phyloP scores from a whole-genome alignment of 2,797 vertebrate species.

The Gymnothorax javanicus region DNA sequence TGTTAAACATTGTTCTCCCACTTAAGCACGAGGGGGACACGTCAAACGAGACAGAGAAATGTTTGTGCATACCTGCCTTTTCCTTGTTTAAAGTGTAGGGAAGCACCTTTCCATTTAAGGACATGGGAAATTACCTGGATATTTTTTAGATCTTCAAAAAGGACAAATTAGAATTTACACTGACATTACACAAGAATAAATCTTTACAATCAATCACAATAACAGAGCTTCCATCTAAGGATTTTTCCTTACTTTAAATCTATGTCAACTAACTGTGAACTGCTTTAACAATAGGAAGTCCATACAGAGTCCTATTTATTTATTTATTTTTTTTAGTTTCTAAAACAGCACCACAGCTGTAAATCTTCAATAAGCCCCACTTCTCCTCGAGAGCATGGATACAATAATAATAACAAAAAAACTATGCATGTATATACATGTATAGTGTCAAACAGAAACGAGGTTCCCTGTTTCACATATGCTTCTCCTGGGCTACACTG shows the following conservation, averaged over 20 bases:
- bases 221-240: background rate
- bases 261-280: background rate
- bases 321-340: background rate
- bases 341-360: slow-evolving; percentile 2
- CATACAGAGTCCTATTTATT: background rate
- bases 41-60: background rate
- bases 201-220: background rate
- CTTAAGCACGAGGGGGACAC: background rate
- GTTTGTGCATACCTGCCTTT: background rate
- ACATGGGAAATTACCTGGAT: background rate
- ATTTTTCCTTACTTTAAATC: background rate
- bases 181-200: background rate
- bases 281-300: background rate
- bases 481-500: background rate
- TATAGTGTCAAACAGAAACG: background rate
- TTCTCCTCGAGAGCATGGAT: background rate
- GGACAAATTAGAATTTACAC: background rate
- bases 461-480: background rate
- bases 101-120: slow-evolving; percentile 9
- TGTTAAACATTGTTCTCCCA: background rate
- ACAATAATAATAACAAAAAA: background rate
- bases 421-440: background rate
- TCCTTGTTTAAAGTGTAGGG: slow-evolving; percentile 8
- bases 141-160: background rate
- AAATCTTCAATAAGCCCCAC: background rate